Evolutionary conservation across 2,888 invertebrate species (phyloP), one percentile per base, ranked within the genome.

Genomic region (Calliphora vomitoria): DNA sequence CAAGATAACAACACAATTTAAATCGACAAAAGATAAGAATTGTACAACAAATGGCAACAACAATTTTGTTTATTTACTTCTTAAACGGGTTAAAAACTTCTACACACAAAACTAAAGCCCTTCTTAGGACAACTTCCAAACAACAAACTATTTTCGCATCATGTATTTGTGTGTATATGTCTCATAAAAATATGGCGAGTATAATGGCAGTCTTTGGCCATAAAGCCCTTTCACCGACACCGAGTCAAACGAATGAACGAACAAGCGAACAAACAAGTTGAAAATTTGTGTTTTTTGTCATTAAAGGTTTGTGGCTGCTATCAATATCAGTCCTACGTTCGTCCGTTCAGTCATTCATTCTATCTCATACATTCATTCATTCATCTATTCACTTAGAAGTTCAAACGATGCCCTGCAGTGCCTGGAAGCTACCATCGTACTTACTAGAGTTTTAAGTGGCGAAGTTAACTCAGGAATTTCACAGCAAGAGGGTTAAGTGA

Each of bases 271-370:
- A 74, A 50, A 68, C 53, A 74, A 68, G 60, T 53, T 68, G 20
- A 60, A 66, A 11, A 74, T 78, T 82, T 62, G 68, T 62, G 38
- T 68, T 41, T 58, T 66, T 53, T 3, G 25, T 81, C 66, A 82
- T 82, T 82, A 68, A 85, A 60, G 58, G 58, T 75, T 60, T 78
- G 79, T 38, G 75, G 64, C 50, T 76, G 55, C 72, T 53, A 82
- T 86, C 72, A 66, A 79, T 82, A 79, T 44, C 64, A 76, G 18
- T 68, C 44, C 13, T 44, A 10, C 11, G 13, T 44, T 13, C 13
- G 13, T 44, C 13, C 13, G 4, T 13, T 13, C 44, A 44, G 0
- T 35, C 20, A 60, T 62, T 78, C 80, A 69, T 8, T 75, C 25
- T 69, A 50, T 41, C 60, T 68, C 47, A 35, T 38, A 47, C 72